Base-by-base conservation (phyloP, 2,797 vertebrate genomes). In the Florisuga fusca region DNA sequence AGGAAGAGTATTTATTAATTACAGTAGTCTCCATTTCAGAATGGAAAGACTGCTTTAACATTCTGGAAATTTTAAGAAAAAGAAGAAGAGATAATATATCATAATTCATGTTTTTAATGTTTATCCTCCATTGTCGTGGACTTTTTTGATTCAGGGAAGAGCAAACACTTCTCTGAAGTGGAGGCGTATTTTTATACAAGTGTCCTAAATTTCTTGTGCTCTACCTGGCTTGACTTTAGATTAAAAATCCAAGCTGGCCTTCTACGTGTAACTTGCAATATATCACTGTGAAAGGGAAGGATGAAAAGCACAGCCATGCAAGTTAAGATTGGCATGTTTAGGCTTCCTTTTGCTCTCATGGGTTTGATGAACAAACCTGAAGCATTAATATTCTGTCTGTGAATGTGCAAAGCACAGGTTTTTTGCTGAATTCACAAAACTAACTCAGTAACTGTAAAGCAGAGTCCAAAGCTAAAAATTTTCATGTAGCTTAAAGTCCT, bases 351-450 rank as follows among this genome's bases (percentile, higher is more conserved):
- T 85, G 55, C 63, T 96, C 90, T 93, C 57, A 34, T 51, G 74
- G 64, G 73, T 85, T 89, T 0, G 19, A 76, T 57, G 81, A 94
- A 93, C 67, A 92, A 76, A 89, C 73, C 74, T 51, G 68, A 50
- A 92, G 50, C 68, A 92, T 95, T 95, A 95, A 91, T 91, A 95
- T 95, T 96, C 85, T 67, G 36, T 17, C 66, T 82, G 53, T 74
- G 64, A 64, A 90, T 0, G 26, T 55, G 41, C 20, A 82, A 78
- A 92, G 38, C 68, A 82, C 81, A 41, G 16, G 38, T 41, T 38
- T 96, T 93, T 61, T 88, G 76, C 93, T 96, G 90, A 96, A 87
- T 73, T 78, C 66, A 86, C 75, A 93, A 61, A 94, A 92, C 74
- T 78, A 87, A 74, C 16, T 8, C 17, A 51, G 62, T 31, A 87